Percentiles rank a stretch among this genome's conserved stretches.
These are phyloP conservation scores for Osmerus mordax DNA, from an alignment of 2,113 vertebrate genomes.

Conservation along the genomic window DNA sequence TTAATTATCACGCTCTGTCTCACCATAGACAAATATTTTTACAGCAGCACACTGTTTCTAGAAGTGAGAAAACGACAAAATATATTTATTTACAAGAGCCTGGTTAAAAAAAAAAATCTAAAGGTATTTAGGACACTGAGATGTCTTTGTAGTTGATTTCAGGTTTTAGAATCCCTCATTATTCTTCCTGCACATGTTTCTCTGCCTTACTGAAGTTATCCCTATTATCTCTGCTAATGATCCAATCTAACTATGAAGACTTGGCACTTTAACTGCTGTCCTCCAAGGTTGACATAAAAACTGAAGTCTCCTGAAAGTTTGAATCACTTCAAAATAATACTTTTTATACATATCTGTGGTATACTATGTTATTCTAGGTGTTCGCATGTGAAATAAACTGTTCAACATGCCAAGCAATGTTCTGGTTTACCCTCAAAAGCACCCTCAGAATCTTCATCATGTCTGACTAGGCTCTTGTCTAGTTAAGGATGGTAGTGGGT, in stretches of 20 bases:
- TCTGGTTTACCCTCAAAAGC: not conserved
- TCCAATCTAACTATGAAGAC: not conserved
- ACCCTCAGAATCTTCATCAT: not conserved
- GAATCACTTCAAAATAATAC: not conserved
- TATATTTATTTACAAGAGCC: not conserved
- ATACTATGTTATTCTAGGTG: not conserved
- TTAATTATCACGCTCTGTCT: constrained; percentile 17
- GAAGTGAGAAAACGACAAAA: constrained; percentile 11
- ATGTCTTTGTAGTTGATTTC: constrained; percentile 21
- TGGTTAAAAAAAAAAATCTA: not conserved
- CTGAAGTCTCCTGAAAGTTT: not conserved
- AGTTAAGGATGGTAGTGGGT: no score
- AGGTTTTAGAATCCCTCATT: constrained; percentile 21
- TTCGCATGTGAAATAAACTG: not conserved
- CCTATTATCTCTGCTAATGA: not conserved
- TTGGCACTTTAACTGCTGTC: not conserved
- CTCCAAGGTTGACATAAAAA: not conserved
- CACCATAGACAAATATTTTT: constrained; percentile 23
- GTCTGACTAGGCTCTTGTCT: no score
- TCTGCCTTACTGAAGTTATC: constrained; percentile 10
- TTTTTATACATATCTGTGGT: no score
- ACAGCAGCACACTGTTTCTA: constrained; percentile 10
- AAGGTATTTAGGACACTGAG: constrained; percentile 1
- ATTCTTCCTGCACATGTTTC: constrained; percentile 13
- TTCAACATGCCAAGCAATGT: not conserved